Evolutionary conservation across 2,888 invertebrate genomes (phyloP).

Genomic region (Eristalinus sepulchralis): DNA sequence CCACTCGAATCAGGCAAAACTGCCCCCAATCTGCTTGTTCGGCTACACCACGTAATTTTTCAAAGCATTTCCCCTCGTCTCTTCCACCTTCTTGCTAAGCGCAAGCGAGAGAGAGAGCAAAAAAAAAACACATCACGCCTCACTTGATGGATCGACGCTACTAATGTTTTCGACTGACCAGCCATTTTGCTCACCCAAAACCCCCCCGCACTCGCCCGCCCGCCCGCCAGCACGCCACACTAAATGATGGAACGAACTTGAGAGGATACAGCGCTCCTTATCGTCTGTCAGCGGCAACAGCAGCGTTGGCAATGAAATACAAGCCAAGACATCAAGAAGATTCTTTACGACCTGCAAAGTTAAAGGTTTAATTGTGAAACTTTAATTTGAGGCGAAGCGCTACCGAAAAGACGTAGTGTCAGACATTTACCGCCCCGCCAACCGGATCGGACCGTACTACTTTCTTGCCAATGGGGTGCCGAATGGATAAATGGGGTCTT

Average conservation of each 20-base stretch:
- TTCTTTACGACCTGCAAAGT: constrained; percentile 72
- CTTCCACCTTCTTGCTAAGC: not conserved
- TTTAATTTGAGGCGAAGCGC: constrained; percentile 70
- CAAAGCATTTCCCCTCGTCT: constrained; percentile 17
- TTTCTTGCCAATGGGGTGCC: constrained; percentile 36
- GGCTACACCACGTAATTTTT: constrained; percentile 48
- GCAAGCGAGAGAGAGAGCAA: not conserved
- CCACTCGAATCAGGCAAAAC: constrained; percentile 61
- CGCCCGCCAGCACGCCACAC: not conserved
- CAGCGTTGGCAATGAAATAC: constrained; percentile 7
- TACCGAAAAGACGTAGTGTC: constrained; percentile 52
- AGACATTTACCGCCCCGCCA: constrained; percentile 18
- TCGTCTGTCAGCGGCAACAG: constrained; percentile 14
- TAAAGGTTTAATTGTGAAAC: constrained; percentile 73
- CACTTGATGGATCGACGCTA: constrained; percentile 58
- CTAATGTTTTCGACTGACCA: constrained; percentile 59
- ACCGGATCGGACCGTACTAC: not conserved
- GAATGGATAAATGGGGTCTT: constrained; percentile 22
- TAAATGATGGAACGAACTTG: not conserved
- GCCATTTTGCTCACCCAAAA: not conserved
- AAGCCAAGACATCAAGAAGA: constrained; percentile 47
- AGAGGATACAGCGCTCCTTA: constrained; percentile 31
- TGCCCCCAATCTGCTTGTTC: constrained; percentile 29
- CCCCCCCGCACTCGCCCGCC: not conserved
- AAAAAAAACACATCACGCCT: constrained; percentile 8